Base-by-base conservation (phyloP, 2,113 vertebrate species). In the Phaethon lepturus region DNA sequence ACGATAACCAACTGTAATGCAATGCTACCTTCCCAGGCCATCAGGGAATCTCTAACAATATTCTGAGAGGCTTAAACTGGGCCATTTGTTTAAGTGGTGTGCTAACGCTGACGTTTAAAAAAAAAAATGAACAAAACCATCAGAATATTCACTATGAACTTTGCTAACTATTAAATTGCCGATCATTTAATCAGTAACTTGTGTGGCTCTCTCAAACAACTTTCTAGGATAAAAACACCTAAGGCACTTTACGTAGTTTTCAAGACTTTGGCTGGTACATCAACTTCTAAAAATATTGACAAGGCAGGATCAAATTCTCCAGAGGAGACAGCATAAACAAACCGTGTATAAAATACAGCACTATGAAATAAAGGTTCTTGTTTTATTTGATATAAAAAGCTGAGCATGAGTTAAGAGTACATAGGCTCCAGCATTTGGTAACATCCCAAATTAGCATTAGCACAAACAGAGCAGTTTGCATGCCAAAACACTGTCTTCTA, bases 341-440 rank as follows among this genome's bases (percentile, higher is more conserved):
- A 66, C 22, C 18, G 29, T 45, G 11, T 69, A 59, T 80, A 80
- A 94, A 95, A 88, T 58, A 92, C 14, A 86, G 93, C 55, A 80
- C 20, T 76, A 11, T n/a, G 50, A 94, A 95, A 86, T 31, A 56
- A 72, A 40, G 20, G 22, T 52, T 73, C 63, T 83, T 56, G 8
- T 45, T 95, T 95, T 83, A 94, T 88, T 96, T 73, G 44, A 80
- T 63, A 80, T 38, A 66, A 86, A 94, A 95, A 80, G 31, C 83
- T 77, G 45, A 83, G 67, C 53, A 64, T 40, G 23, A 92, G 35
- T 53, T 81, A 44, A 79, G 67, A 90, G 35, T n/a, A 69, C 47
- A 88, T 3, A 86, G 35, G 44, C 80, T 93, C 35, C 87, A 96
- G 69, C 38, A 90, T 35, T 56, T 6, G 3, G 42, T 55, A 85